Percentiles rank a stretch among this genome's conserved stretches.
Evolutionary conservation across 2,113 vertebrate genomes (phyloP).

Genomic region (Hystrix cristata): DNA sequence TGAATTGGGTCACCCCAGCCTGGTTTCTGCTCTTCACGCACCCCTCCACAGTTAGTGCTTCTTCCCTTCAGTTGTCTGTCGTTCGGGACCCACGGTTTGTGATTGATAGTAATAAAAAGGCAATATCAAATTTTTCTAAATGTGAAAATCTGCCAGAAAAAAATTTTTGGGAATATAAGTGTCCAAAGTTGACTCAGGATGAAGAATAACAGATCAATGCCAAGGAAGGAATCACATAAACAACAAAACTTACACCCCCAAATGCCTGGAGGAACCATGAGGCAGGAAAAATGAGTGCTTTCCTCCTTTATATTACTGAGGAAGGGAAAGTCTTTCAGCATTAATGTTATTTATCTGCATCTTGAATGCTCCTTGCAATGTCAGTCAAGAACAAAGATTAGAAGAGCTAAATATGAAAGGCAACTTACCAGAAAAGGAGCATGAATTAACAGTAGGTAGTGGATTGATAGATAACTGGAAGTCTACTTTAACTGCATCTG

Average conservation of each 20-base stretch:
- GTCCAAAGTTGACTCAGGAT: not conserved
- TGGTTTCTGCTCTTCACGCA: not conserved
- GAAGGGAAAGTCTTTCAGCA: not conserved
- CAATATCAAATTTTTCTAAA: not conserved
- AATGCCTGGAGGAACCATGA: not conserved
- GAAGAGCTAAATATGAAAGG: not conserved
- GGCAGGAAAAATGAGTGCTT: not conserved
- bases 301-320: not conserved
- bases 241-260: not conserved
- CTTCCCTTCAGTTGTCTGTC: not conserved
- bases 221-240: not conserved
- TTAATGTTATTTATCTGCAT: not conserved
- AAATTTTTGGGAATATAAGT: not conserved
- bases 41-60: not conserved
- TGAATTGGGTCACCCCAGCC: rapidly evolving
- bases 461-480: not conserved
- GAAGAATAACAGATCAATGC: not conserved
- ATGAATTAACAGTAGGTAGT: not conserved
- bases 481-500: not conserved
- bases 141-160: not conserved
- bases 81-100: not conserved
- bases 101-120: not conserved
- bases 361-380: not conserved
- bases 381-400: not conserved
- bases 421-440: not conserved